Conservation (phyloP, 2,797 vertebrate genomes). For the Triplophysa bombifrons region DNA sequence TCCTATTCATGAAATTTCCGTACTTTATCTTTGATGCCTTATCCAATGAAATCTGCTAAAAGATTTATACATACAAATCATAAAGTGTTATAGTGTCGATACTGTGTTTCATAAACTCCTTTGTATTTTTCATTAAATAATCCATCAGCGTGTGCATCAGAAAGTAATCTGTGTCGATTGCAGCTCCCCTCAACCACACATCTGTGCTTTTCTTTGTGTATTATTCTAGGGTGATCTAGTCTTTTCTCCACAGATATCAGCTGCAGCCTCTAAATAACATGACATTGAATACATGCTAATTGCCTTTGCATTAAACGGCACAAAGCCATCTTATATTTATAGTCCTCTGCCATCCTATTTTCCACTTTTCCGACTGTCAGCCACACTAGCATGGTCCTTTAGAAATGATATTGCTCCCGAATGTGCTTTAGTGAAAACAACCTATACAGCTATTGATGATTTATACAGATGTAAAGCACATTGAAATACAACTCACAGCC, state of each 20-base stretch:
- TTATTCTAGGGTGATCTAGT: constrained; percentile 7
- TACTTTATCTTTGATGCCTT: neutral
- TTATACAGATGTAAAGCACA: constrained; percentile 18
- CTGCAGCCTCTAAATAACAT: constrained; percentile 19
- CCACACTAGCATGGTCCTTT: neutral
- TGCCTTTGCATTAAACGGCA: constrained; percentile 22
- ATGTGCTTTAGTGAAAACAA: constrained; percentile 30
- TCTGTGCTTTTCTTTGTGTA: neutral
- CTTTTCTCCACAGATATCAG: constrained; percentile 17
- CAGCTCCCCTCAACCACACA: neutral
- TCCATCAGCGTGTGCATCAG: neutral
- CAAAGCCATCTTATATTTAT: constrained; percentile 27
- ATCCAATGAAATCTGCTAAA: neutral
- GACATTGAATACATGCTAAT: constrained; percentile 14
- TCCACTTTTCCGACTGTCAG: constrained; percentile 14
- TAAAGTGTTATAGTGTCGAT: neutral
- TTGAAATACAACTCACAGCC: neutral
- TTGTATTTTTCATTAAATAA: neutral
- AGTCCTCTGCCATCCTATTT: constrained; percentile 13
- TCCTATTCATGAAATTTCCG: neutral
- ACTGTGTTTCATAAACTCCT: neutral
- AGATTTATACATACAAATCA: neutral
- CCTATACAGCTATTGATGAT: constrained; percentile 29
- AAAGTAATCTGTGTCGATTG: neutral
- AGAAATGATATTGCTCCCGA: constrained; percentile 20